Conservation (phyloP, 2,888 invertebrate genomes). For the Malthinus seriepunctatus region DNA sequence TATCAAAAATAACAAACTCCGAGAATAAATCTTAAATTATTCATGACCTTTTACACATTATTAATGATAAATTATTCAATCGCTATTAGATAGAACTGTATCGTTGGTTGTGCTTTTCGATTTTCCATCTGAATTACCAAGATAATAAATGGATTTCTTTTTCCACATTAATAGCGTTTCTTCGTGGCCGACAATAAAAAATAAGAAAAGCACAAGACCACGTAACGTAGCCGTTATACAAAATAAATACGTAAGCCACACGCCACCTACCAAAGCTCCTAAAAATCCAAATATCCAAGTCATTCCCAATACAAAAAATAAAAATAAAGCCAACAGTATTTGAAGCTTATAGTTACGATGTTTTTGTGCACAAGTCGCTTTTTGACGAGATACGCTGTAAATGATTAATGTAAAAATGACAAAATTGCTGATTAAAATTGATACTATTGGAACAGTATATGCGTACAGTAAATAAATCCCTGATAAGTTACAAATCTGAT, state of each 20-base stretch:
- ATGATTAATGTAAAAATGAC: constrained; percentile 60
- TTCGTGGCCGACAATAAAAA: constrained; percentile 60
- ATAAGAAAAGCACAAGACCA: constrained; percentile 60
- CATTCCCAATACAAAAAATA: constrained; percentile 61
- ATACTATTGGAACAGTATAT: constrained; percentile 57
- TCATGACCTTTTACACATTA: too few relatives aligned
- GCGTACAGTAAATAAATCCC: constrained; percentile 57
- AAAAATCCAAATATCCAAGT: constrained; percentile 62
- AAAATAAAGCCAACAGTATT: constrained; percentile 58
- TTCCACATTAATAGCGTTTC: constrained; percentile 59
- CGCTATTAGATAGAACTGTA: neutral
- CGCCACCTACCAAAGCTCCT: constrained; percentile 44
- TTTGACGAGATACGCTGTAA: constrained; percentile 53
- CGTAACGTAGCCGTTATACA: constrained; percentile 58
- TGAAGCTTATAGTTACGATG: constrained; percentile 58
- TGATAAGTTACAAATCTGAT: constrained; percentile 56
- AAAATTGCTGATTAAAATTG: constrained; percentile 59
- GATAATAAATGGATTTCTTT: constrained; percentile 7
- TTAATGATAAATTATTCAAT: neutral
- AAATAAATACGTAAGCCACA: constrained; percentile 54
- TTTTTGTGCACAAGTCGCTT: constrained; percentile 56
- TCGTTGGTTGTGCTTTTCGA: neutral
- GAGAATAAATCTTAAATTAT: too few relatives aligned
- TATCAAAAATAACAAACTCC: too few relatives aligned
- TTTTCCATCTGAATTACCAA: neutral